phyloP scores from a whole-genome alignment of 2,888 invertebrate species.

The Mechanitis messenoides region DNA sequence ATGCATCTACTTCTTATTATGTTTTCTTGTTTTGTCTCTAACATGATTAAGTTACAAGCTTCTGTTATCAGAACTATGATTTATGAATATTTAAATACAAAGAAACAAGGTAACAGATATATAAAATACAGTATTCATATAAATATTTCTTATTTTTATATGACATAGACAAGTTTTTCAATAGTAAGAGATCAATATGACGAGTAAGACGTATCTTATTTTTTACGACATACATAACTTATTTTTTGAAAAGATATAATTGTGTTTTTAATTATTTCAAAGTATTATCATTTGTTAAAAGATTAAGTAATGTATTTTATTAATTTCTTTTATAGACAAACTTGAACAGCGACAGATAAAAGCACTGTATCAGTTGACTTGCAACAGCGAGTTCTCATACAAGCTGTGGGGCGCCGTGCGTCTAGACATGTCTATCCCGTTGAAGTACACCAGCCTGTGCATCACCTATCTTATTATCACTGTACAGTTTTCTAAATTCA shows the following conservation, averaged over 20 bases:
- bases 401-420: conserved; percentile 56
- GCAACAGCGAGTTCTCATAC: conserved; percentile 57
- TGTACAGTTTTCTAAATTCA: conserved; percentile 64
- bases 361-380: conserved; percentile 55
- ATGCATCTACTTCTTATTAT: conserved; percentile 51
- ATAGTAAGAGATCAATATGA: too few relatives aligned
- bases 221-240: neutral
- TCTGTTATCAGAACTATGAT: conserved; percentile 46
- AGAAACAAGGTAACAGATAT: conserved; percentile 40
- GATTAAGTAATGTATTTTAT: too few relatives aligned
- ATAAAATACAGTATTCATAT: neutral
- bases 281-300: too few relatives aligned
- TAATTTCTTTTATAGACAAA: conserved; percentile 14
- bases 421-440: conserved; percentile 61
- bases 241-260: neutral
- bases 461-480: conserved; percentile 63
- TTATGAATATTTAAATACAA: conserved; percentile 53
- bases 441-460: conserved; percentile 58
- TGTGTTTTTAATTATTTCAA: too few relatives aligned
- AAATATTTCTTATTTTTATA: too few relatives aligned
- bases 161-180: too few relatives aligned
- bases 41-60: conserved; percentile 47
- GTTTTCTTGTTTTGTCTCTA: conserved; percentile 53
- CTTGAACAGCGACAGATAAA: conserved; percentile 53
- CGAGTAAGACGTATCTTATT: neutral